phyloP scores from a whole-genome alignment of 2,797 vertebrate genomes.

The Chaetophractus vellerosus region DNA sequence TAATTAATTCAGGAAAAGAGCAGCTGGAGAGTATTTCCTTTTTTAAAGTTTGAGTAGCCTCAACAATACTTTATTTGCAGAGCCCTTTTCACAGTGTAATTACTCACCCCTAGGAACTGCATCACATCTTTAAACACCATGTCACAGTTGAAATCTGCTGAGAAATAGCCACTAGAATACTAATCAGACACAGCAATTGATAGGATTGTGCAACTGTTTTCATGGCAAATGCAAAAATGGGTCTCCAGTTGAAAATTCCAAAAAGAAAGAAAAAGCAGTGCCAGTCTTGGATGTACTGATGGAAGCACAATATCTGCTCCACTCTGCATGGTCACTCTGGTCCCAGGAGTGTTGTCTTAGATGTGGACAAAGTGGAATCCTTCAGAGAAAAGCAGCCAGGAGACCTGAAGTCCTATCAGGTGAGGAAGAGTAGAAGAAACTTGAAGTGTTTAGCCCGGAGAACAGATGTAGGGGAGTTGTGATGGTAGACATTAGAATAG shows the following conservation, averaged over 20 bases:
- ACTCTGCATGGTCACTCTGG: neutral
- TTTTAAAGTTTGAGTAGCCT: conserved; percentile 50
- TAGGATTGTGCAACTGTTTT: neutral
- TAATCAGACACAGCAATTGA: neutral
- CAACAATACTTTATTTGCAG: conserved; percentile 30
- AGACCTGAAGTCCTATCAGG: neutral
- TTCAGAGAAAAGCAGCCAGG: neutral
- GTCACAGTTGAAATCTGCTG: neutral
- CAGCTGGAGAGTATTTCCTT: conserved; percentile 63
- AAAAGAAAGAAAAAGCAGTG: conserved; percentile 38
- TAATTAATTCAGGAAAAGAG: conserved; percentile 60
- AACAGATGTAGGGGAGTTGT: neutral
- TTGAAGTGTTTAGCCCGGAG: neutral
- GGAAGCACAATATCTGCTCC: neutral
- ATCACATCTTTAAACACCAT: neutral
- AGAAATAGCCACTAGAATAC: neutral
- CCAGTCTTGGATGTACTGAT: neutral
- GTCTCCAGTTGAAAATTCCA: conserved; percentile 59
- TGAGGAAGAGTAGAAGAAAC: neutral
- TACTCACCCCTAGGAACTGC: neutral
- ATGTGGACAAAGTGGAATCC: neutral
- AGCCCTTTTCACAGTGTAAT: neutral
- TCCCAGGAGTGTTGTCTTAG: neutral
- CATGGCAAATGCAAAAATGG: conserved; percentile 31
- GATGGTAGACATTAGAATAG: neutral